These are phyloP conservation scores for Alosa sapidissima DNA, from an alignment of 2,797 vertebrate genomes.

Conservation along the genomic window DNA sequence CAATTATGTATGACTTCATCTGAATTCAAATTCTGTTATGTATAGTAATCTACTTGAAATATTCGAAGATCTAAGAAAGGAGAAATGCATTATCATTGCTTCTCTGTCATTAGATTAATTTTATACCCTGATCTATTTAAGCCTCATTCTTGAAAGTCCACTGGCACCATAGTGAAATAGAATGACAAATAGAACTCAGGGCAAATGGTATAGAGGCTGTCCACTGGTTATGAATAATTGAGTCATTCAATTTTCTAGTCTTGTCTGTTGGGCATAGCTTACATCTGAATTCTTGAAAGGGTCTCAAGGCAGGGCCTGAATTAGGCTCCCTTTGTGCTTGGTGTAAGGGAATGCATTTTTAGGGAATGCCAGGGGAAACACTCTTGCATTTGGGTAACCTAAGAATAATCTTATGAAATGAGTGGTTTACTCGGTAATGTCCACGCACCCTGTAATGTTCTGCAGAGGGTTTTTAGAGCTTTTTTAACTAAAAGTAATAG, in stretches of 20 bases:
- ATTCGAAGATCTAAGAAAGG: neutral
- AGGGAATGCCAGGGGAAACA: neutral
- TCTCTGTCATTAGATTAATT: neutral
- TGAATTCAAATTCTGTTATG: neutral
- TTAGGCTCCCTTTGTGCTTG: neutral
- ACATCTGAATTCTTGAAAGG: neutral
- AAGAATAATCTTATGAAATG: neutral
- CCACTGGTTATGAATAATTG: constrained; percentile 24
- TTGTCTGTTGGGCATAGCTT: constrained; percentile 12
- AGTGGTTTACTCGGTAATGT: neutral
- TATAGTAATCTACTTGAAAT: neutral
- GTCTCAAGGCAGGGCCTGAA: neutral
- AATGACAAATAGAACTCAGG: neutral
- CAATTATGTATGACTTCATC: neutral
- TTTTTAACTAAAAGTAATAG: too few species aligned
- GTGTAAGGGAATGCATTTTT: neutral
- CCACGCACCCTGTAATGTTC: neutral
- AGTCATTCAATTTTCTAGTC: constrained; percentile 18
- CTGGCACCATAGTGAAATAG: constrained; percentile 5
- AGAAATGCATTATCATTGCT: neutral
- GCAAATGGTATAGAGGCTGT: neutral
- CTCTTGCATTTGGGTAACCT: neutral
- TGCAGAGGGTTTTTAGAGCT: too few species aligned
- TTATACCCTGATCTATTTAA: neutral
- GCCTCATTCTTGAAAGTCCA: neutral